Percentiles rank a stretch among this genome's conserved stretches.
phyloP scores from a whole-genome alignment of 2,888 invertebrate genomes.

The Amitus sp. region DNA sequence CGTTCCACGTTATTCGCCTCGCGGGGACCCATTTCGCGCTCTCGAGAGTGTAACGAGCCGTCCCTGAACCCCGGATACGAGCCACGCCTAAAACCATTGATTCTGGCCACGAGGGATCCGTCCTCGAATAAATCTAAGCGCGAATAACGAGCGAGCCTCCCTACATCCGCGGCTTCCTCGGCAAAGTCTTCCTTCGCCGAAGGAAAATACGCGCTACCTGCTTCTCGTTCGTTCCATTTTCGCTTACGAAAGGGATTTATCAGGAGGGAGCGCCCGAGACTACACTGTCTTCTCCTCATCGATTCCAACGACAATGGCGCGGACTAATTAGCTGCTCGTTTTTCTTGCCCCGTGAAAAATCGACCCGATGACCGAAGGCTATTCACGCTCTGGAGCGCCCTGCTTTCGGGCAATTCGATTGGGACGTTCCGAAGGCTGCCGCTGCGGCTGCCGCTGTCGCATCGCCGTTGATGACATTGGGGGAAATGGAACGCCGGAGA shows the following conservation, averaged over 20 bases:
- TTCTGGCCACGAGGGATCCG: slow-evolving; percentile 37
- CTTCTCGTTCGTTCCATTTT: slow-evolving; percentile 16
- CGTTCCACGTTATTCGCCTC: slow-evolving; percentile 61
- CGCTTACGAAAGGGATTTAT: neutral
- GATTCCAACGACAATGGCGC: too few species aligned
- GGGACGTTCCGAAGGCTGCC: neutral
- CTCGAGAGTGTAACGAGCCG: slow-evolving; percentile 26
- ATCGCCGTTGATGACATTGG: neutral
- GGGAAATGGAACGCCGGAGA: neutral
- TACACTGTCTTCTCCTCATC: too few species aligned
- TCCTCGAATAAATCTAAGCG: slow-evolving; percentile 37
- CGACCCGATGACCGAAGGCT: slow-evolving; percentile 2
- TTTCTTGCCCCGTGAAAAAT: slow-evolving; percentile 3
- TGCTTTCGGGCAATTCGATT: slow-evolving; percentile 1
- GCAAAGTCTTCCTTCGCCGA: too few species aligned
- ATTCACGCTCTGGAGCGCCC: slow-evolving; percentile 1
- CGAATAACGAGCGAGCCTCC: slow-evolving; percentile 30
- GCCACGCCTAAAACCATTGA: slow-evolving; percentile 36
- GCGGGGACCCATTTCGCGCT: slow-evolving; percentile 62
- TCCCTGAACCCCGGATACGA: slow-evolving; percentile 24
- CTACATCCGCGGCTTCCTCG: slow-evolving; percentile 30
- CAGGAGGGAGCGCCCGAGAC: slow-evolving; percentile 2
- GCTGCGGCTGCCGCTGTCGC: neutral
- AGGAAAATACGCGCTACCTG: slow-evolving; percentile 28
- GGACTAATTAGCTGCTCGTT: too few species aligned